A percentile compares a stretch with the other conserved stretches of the same genome.
These are phyloP conservation scores for Passer montanus DNA, from an alignment of 2,113 vertebrate species.

Conservation along the genomic window DNA sequence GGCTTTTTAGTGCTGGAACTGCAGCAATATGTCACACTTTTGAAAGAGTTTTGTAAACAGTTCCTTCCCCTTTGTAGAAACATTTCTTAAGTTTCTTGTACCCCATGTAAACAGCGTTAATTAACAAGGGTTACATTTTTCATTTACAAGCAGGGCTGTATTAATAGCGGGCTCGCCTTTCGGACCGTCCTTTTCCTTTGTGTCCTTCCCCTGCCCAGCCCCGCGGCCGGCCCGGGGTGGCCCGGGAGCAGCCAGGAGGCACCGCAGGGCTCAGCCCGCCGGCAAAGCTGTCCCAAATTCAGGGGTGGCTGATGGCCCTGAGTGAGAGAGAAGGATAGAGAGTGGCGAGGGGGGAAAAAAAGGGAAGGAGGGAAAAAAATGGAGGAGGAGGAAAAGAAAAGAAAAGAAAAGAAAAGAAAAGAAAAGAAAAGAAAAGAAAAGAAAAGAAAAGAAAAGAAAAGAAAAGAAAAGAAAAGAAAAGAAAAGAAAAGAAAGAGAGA, in stretches of 20 bases:
- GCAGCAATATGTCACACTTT: constrained; percentile 79
- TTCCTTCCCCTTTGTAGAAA: constrained; percentile 78
- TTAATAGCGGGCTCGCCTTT: constrained; percentile 19
- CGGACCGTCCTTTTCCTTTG: not conserved
- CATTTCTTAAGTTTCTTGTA: constrained; percentile 75
- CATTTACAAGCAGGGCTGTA: constrained; percentile 30
- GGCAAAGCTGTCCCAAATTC: not conserved
- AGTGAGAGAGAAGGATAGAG: not conserved
- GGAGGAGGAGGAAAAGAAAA: fast-evolving
- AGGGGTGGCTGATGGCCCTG: not conserved
- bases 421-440: fast-evolving
- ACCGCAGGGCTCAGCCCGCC: not conserved
- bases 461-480: fast-evolving
- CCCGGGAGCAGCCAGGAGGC: not conserved
- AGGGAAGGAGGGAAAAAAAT: fast-evolving
- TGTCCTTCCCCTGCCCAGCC: constrained; percentile 6
- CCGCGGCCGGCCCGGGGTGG: not conserved
- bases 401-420: fast-evolving
- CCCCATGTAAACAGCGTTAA: constrained; percentile 71
- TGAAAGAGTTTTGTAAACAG: constrained; percentile 81
- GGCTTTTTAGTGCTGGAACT: constrained; percentile 79
- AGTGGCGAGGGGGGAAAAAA: fast-evolving
- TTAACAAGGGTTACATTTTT: constrained; percentile 72
- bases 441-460: fast-evolving
- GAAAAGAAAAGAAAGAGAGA: fast-evolving